Percentiles rank a stretch among this genome's conserved stretches.
These are phyloP conservation scores for Coranthus polyacanthus DNA, from an alignment of 2,797 vertebrate species.

Conservation along the genomic window DNA sequence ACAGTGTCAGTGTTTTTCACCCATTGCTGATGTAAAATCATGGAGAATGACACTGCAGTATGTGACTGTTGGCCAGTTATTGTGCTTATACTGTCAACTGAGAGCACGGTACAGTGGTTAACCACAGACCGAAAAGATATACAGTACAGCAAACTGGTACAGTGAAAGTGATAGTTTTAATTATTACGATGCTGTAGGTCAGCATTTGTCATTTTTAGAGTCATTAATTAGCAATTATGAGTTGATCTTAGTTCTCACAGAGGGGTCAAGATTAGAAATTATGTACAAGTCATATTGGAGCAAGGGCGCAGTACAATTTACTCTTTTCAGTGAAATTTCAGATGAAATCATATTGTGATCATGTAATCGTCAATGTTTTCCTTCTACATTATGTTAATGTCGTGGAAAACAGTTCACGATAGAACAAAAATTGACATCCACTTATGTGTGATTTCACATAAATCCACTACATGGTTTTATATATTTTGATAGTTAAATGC, in stretches of 20 bases:
- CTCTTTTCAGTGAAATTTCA: too few species aligned
- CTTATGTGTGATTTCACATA: too few species aligned
- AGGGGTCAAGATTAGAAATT: neutral
- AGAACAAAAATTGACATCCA: too few species aligned
- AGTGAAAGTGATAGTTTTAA: neutral
- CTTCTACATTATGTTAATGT: too few species aligned
- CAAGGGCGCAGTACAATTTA: too few species aligned
- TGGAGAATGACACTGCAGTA: neutral
- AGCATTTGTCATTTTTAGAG: neutral
- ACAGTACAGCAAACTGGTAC: neutral
- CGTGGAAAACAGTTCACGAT: too few species aligned
- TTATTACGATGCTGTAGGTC: neutral
- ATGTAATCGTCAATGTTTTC: too few species aligned
- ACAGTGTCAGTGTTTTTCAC: slow-evolving; percentile 28
- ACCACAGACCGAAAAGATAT: neutral
- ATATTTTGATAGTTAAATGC: too few species aligned
- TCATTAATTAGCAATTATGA: slow-evolving; percentile 6
- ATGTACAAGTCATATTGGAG: too few species aligned
- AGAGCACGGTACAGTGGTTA: neutral
- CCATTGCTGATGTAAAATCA: slow-evolving; percentile 16
- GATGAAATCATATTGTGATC: too few species aligned
- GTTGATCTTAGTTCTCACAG: slow-evolving; percentile 1
- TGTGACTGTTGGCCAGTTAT: neutral
- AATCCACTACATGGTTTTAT: too few species aligned
- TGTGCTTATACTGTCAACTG: neutral